These are phyloP conservation scores for Hypsopygia costalis DNA, from an alignment of 2,888 invertebrate species.

Conservation along the genomic window DNA sequence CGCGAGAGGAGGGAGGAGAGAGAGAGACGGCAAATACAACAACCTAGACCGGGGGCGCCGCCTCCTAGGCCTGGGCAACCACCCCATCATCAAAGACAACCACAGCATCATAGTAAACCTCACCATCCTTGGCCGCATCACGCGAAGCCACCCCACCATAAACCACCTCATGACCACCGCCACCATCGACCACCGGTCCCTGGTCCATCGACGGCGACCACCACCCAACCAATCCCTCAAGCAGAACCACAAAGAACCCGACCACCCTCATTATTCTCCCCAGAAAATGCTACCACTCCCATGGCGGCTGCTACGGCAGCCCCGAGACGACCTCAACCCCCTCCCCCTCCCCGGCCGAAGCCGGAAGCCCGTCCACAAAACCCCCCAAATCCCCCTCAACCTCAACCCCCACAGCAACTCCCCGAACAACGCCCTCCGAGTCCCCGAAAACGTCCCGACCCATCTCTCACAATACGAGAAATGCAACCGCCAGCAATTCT, in stretches of 20 bases:
- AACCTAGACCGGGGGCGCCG: conserved; percentile 31
- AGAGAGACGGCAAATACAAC: conserved; percentile 41
- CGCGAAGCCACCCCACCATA: conserved; percentile 50
- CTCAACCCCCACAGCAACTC: conserved; percentile 34
- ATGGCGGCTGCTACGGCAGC: conserved; percentile 59
- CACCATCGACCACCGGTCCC: conserved; percentile 50
- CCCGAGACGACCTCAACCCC: conserved; percentile 42
- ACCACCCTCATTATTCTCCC: conserved; percentile 83
- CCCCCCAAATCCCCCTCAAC: conserved; percentile 29
- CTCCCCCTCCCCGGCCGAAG: conserved; percentile 47
- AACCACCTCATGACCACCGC: conserved; percentile 61
- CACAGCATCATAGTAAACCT: conserved; percentile 51
- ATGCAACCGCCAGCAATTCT: conserved; percentile 65
- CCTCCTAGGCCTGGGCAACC: conserved; percentile 34
- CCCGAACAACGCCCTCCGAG: conserved; percentile 42
- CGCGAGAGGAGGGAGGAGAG: conserved; percentile 65
- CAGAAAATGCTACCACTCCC: conserved; percentile 80
- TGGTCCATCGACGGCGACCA: conserved; percentile 30
- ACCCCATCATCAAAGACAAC: conserved; percentile 35
- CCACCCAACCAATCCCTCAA: conserved; percentile 28
- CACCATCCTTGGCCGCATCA: conserved; percentile 57
- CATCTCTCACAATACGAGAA: conserved; percentile 53
- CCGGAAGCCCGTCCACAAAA: conserved; percentile 25
- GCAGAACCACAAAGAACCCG: conserved; percentile 54
- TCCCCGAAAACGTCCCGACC: conserved; percentile 58